A percentile compares a stretch with the other conserved stretches of the same genome.
Conservation (phyloP, 2,888 invertebrate genomes). For the Meteorus cinctellus region DNA sequence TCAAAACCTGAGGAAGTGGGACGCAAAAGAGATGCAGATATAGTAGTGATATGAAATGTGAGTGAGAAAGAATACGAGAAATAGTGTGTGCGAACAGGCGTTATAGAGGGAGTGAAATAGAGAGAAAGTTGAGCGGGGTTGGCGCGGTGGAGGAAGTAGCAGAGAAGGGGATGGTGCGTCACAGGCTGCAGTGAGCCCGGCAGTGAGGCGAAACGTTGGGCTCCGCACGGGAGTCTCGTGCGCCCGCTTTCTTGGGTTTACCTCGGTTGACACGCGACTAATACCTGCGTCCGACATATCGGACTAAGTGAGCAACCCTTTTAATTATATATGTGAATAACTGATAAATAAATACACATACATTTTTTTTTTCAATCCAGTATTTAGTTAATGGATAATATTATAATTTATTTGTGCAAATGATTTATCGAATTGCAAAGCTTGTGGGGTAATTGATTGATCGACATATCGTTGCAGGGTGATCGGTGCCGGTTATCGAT, state of each 20-base stretch:
- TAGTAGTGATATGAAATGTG: conserved; percentile 23
- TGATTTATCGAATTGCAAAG: background rate
- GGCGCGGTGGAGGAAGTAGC: conserved; percentile 52
- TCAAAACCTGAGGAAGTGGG: conserved; percentile 48
- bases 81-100: conserved; percentile 31
- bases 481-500: conserved; percentile 9
- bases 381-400: background rate
- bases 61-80: conserved; percentile 43
- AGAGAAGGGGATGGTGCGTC: conserved; percentile 68
- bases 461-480: no score
- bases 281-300: conserved; percentile 47
- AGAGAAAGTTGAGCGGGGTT: conserved; percentile 47
- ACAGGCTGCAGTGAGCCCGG: conserved; percentile 72
- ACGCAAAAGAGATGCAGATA: conserved; percentile 53
- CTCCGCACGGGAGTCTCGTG: conserved; percentile 71
- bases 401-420: background rate
- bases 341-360: background rate
- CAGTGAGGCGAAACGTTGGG: conserved; percentile 71
- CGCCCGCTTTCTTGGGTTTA: conserved; percentile 57
- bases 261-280: conserved; percentile 55
- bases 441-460: background rate
- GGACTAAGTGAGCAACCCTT: conserved; percentile 50
- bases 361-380: background rate
- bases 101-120: conserved; percentile 41
- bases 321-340: conserved; percentile 32